These are phyloP conservation scores for Chrysochloris asiatica DNA, from an alignment of 2,113 vertebrate species.

Conservation along the genomic window DNA sequence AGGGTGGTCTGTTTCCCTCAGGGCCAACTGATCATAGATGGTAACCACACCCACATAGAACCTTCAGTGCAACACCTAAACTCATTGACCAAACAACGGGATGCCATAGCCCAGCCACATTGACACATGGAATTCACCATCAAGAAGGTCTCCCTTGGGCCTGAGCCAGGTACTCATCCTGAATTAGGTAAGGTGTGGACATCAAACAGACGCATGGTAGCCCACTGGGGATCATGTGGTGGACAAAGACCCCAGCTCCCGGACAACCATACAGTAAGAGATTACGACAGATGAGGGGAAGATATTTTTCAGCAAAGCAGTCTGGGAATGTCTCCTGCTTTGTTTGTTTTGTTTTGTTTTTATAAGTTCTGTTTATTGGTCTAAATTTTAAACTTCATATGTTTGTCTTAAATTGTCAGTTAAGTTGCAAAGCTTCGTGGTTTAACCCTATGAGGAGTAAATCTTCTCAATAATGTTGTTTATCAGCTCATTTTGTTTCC, in stretches of 20 bases:
- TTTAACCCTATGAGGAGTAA: neutral
- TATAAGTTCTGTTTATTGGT: neutral
- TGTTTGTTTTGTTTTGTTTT: neutral
- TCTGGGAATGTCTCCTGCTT: neutral
- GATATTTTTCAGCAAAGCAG: neutral
- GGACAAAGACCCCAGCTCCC: no score
- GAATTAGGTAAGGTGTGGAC: neutral
- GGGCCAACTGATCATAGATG: neutral
- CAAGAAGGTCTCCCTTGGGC: neutral
- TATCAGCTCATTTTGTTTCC: neutral
- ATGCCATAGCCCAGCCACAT: no score
- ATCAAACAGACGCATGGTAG: neutral
- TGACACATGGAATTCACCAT: neutral
- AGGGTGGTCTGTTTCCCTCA: neutral
- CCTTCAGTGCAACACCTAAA: no score
- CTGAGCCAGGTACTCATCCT: accelerated
- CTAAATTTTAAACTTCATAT: neutral
- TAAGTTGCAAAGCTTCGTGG: neutral
- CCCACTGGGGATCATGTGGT: neutral
- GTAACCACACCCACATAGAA: no score
- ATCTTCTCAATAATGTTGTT: neutral
- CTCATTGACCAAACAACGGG: no score
- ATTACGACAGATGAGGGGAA: neutral
- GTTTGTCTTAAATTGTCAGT: neutral
- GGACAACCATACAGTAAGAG: neutral